A percentile compares a stretch with the other conserved stretches of the same genome.
These are phyloP conservation scores for Dendrocincla tyrannina DNA, from an alignment of 2,797 vertebrate genomes.

Conservation along the genomic window DNA sequence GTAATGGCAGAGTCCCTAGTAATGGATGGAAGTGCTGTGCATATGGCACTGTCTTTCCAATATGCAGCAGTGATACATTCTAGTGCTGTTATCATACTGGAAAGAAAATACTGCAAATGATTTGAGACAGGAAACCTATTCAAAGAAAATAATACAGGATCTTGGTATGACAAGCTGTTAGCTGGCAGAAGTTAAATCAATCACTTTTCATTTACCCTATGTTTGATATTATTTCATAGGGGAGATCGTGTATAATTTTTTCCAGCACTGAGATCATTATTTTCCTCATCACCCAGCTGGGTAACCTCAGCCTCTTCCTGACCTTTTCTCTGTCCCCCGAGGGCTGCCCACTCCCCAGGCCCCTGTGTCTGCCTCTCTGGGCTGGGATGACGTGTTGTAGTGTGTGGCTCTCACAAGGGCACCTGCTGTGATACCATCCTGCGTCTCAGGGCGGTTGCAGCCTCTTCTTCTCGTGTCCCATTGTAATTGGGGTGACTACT, in stretches of 20 bases:
- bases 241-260: background rate
- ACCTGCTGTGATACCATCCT: background rate
- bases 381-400: background rate
- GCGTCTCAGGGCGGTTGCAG: background rate
- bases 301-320: background rate
- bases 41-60: background rate
- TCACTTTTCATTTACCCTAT: background rate
- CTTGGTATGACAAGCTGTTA: background rate
- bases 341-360: background rate
- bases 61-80: background rate
- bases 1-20: background rate
- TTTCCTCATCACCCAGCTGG: background rate
- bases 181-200: background rate
- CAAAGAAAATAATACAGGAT: conserved; percentile 8
- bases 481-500: background rate
- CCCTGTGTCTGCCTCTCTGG: background rate
- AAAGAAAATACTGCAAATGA: conserved; percentile 10
- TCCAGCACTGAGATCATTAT: background rate
- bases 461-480: background rate
- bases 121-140: background rate
- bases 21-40: background rate
- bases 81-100: background rate
- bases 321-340: background rate
- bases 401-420: background rate
- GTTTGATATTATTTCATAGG: background rate